These are phyloP conservation scores for Microhierax caerulescens DNA, from an alignment of 2,797 vertebrate species.

Conservation along the genomic window DNA sequence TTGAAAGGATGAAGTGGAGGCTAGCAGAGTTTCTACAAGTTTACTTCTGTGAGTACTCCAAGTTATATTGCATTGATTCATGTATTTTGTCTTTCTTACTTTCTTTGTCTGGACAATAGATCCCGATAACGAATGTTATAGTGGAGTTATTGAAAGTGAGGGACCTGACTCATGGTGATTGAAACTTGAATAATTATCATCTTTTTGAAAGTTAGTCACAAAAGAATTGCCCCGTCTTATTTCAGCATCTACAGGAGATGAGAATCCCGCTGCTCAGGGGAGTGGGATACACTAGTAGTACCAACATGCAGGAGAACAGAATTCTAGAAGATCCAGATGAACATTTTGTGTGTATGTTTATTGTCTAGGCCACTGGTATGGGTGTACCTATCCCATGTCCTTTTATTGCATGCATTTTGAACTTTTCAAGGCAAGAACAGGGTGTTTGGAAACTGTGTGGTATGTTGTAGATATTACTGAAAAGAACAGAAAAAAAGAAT, in stretches of 20 bases:
- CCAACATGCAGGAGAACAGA: not conserved
- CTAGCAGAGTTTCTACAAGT: not conserved
- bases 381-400: not conserved
- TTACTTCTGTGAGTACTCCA: not conserved
- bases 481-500: not conserved
- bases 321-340: not conserved
- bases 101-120: not conserved
- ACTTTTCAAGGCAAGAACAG: not conserved
- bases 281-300: not conserved
- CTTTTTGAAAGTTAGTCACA: not conserved
- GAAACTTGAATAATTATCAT: not conserved
- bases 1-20: not conserved
- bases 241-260: not conserved
- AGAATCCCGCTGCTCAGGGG: not conserved
- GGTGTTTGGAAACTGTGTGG: not conserved
- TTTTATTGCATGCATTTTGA: not conserved
- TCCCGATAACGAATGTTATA: not conserved
- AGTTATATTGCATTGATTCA: not conserved
- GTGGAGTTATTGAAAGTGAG: not conserved
- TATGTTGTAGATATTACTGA: not conserved
- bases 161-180: not conserved
- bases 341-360: rapidly evolving
- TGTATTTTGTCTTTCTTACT: not conserved
- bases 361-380: not conserved
- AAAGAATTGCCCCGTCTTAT: not conserved